Conservation (phyloP, 2,888 invertebrate genomes). For the Lamellibrachia columna region DNA sequence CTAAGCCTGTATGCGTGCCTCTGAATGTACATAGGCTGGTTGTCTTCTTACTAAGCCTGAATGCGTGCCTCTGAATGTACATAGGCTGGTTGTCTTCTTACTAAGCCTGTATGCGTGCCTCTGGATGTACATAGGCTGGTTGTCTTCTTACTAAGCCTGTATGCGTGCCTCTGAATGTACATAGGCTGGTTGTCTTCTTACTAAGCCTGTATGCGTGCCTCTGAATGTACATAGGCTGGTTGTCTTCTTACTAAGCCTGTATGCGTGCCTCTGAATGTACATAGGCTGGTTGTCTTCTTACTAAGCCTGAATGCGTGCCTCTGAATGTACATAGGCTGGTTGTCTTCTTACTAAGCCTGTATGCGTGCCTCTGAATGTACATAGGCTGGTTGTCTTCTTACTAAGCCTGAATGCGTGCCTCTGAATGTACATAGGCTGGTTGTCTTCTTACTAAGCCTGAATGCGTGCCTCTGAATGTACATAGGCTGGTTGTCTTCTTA, state of each 20-base stretch:
- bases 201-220: background rate
- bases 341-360: background rate
- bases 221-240: background rate
- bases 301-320: background rate
- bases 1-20: background rate
- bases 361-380: background rate
- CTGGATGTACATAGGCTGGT: background rate
- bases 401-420: background rate
- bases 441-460: background rate
- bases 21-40: background rate
- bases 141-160: background rate
- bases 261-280: background rate
- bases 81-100: background rate
- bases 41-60: background rate
- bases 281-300: background rate
- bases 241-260: background rate
- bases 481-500: background rate
- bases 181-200: background rate
- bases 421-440: background rate
- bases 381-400: background rate
- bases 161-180: background rate
- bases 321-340: background rate
- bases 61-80: background rate
- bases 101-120: background rate
- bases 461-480: background rate